A percentile compares a stretch with the other conserved stretches of the same genome.
These are phyloP conservation scores for Cistogaster globosa DNA, from an alignment of 2,888 invertebrate species.

Conservation along the genomic window DNA sequence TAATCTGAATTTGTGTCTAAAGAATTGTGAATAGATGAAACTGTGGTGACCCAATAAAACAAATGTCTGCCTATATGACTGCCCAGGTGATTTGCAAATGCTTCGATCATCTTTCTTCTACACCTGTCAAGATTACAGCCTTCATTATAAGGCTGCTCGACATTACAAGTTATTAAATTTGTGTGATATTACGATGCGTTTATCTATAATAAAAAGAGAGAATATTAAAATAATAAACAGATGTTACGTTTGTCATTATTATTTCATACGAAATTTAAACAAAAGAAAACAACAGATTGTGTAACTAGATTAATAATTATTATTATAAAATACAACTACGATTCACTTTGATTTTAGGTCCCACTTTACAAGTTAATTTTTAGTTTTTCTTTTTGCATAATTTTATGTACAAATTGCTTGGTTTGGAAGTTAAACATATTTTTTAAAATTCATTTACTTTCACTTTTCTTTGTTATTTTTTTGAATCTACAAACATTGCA, in stretches of 20 bases:
- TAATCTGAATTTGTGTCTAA: constrained; percentile 72
- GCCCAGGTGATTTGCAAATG: constrained; percentile 81
- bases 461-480: constrained; percentile 34
- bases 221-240: constrained; percentile 6
- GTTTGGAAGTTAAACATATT: constrained; percentile 2
- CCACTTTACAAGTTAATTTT: constrained; percentile 31
- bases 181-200: background rate
- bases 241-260: constrained; percentile 2
- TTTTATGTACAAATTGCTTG: constrained; percentile 36
- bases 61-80: constrained; percentile 85
- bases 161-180: constrained; percentile 25
- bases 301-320: constrained; percentile 18
- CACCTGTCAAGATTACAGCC: constrained; percentile 17
- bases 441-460: constrained; percentile 55
- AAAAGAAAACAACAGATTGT: background rate
- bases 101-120: constrained; percentile 81
- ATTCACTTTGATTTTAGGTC: constrained; percentile 50
- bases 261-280: constrained; percentile 4
- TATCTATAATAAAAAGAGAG: constrained; percentile 27
- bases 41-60: constrained; percentile 86
- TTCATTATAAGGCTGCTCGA: constrained; percentile 59
- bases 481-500: constrained; percentile 33
- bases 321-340: constrained; percentile 17
- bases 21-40: constrained; percentile 84
- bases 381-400: constrained; percentile 37